A percentile compares a stretch with the other conserved stretches of the same genome.
Conservation (phyloP, 2,113 vertebrate genomes). For the Limnothrissa miodon region DNA sequence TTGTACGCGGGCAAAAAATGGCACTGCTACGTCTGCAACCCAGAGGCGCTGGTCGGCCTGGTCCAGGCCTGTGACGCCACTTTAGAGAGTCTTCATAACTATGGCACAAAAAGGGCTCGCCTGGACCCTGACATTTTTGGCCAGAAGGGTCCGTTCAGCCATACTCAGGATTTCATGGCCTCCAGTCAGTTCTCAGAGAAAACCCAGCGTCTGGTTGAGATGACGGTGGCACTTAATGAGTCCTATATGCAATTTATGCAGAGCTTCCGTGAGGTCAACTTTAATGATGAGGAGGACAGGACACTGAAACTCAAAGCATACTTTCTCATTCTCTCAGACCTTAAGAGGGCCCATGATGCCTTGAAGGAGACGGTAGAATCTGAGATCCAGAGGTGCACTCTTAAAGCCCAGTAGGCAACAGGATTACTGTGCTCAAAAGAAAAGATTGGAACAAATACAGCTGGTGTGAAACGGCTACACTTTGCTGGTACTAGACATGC, state of each 20-base stretch:
- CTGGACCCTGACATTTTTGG: neutral
- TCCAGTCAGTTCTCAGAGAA: conserved; percentile 39
- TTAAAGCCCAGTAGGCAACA: conserved; percentile 18
- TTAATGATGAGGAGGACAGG: conserved; percentile 31
- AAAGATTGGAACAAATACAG: neutral
- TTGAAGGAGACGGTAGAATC: conserved; percentile 37
- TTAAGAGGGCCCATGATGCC: conserved; percentile 40
- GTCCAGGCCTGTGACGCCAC: conserved; percentile 88
- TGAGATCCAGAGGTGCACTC: neutral
- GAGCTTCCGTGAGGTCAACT: conserved; percentile 29
- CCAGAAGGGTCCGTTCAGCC: neutral
- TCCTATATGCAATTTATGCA: conserved; percentile 44
- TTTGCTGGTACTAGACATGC: neutral
- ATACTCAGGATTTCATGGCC: conserved; percentile 12
- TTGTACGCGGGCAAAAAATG: conserved; percentile 91
- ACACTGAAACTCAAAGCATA: conserved; percentile 39
- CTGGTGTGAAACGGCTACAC: neutral
- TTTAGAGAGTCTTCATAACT: conserved; percentile 87
- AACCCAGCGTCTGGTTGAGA: conserved; percentile 46
- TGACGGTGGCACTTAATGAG: conserved; percentile 43
- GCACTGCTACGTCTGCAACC: conserved; percentile 95
- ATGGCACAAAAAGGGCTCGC: conserved; percentile 42
- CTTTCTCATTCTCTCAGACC: conserved; percentile 41
- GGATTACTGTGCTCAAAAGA: neutral
- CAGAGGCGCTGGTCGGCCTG: conserved; percentile 90